phyloP scores from a whole-genome alignment of 2,113 vertebrate genomes.

The Lepus europaeus region DNA sequence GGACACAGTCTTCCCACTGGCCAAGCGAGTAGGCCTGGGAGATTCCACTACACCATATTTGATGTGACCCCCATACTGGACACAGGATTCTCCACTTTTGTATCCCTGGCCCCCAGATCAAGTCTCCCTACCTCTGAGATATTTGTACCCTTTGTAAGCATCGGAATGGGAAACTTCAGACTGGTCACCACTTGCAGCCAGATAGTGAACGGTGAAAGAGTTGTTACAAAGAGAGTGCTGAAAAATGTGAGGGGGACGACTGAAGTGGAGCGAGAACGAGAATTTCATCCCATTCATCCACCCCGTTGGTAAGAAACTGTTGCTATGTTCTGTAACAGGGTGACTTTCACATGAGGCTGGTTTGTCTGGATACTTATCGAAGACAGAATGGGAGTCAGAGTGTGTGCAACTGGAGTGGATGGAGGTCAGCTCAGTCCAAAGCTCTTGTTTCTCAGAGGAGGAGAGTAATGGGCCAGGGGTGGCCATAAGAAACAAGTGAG shows the following conservation, averaged over 20 bases:
- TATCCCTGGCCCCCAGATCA: slow-evolving; percentile 56
- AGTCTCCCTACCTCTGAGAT: slow-evolving; percentile 56
- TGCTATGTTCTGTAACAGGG: slow-evolving; percentile 8
- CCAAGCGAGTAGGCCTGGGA: background rate
- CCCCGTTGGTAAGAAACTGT: slow-evolving; percentile 74
- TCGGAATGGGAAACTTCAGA: slow-evolving; percentile 82
- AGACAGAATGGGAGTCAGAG: background rate
- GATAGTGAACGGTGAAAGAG: slow-evolving; percentile 81
- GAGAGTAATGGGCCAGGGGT: background rate
- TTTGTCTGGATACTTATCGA: background rate
- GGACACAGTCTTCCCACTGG: slow-evolving; percentile 43
- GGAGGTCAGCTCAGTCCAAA: background rate
- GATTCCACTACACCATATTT: slow-evolving; percentile 71
- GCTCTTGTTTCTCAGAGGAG: slow-evolving; percentile 4
- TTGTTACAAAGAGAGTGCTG: slow-evolving; percentile 83
- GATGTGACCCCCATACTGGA: slow-evolving; percentile 81
- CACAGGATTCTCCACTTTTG: slow-evolving; percentile 85
- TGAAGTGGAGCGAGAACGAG: slow-evolving; percentile 61
- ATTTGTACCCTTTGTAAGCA: slow-evolving; percentile 75
- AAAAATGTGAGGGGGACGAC: slow-evolving; percentile 74
- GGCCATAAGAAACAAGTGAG: background rate
- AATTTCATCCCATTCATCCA: slow-evolving; percentile 65
- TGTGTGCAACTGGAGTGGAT: background rate
- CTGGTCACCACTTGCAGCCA: slow-evolving; percentile 82
- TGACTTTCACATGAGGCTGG: background rate